Evolutionary conservation across 2,113 vertebrate genomes (phyloP), one percentile per base, ranked within the genome.

Genomic region (Okapia johnstoni): DNA sequence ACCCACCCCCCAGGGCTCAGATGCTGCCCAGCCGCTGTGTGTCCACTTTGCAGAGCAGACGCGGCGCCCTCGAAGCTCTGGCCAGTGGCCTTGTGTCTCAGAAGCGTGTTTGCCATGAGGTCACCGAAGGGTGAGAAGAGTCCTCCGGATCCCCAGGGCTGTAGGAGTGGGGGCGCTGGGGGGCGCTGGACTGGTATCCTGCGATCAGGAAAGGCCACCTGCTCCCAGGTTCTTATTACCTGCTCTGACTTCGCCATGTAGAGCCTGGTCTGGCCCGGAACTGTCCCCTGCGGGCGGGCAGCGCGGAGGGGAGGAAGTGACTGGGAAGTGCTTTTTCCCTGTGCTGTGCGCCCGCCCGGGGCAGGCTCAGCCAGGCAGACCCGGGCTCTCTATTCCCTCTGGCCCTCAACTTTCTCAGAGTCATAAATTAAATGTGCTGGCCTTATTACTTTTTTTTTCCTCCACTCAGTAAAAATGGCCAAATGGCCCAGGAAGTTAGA

Each of bases 11-110:
- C 3, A 0, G 70, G 66, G n/a, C 66, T 70, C n/a, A 2, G n/a
- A 23, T 5, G 5, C 66, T 0, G 2, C n/a, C 19, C 30, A 23
- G 79, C 30, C 1, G 6, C 30, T 12, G 1, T 50, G 11, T 0
- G 81, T 0, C 21, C 26, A 2, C 19, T 36, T 33, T 50, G 80
- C 57, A 73, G 66, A 79, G 46, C 6, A 7, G 25, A 30, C 21
- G 1, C 23, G 52, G 40, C 46, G 7, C 21, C 21, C 6, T 63
- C 5, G 48, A 19, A 76, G 36, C 36, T 25, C n/a, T 48, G 21
- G 81, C 93, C 9, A 33, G 40, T 73, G 43, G n/a, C 66, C 88
- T 93, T 16, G 25, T 84, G 52, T 55, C 63, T 79, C 91, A 73
- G 6, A 50, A 70, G 6, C 3, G 0, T 46, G 7, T 61, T 70